Conservation (phyloP, 2,888 invertebrate species). For the Chesias legatella region DNA sequence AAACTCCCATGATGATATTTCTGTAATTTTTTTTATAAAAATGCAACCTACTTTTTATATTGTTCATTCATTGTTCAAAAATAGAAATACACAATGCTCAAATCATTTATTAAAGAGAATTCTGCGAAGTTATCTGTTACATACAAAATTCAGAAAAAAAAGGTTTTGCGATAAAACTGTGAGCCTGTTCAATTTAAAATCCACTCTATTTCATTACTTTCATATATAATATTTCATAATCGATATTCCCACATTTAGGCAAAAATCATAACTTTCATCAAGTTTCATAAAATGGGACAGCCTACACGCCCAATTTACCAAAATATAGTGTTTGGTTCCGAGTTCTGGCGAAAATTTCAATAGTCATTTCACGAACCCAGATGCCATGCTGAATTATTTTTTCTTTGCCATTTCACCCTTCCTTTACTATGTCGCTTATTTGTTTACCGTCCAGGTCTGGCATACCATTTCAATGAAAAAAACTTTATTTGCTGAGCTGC, state of each 20-base stretch:
- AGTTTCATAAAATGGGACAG: constrained; percentile 17
- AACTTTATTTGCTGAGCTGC: constrained; percentile 14
- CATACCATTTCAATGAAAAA: constrained; percentile 14
- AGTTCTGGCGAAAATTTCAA: constrained; percentile 27
- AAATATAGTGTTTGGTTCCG: constrained; percentile 9
- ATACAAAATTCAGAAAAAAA: no score
- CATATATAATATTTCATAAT: no score
- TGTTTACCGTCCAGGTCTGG: constrained; percentile 24
- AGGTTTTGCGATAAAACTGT: no score
- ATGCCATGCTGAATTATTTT: constrained; percentile 35
- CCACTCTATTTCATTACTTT: no score
- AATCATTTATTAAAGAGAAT: no score
- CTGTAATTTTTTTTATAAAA: no score
- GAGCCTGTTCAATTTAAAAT: no score
- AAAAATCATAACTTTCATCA: constrained; percentile 9
- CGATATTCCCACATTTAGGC: constrained; percentile 4
- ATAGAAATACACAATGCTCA: no score
- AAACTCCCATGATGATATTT: no score
- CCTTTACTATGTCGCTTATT: constrained; percentile 39
- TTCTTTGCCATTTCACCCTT: constrained; percentile 40
- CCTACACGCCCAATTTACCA: constrained; percentile 19
- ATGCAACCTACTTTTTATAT: no score
- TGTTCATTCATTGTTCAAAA: no score
- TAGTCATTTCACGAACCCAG: constrained; percentile 27
- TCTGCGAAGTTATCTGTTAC: no score